Percentiles rank a stretch among this genome's conserved stretches.
These are phyloP conservation scores for Schizaphis graminum DNA, from an alignment of 2,888 invertebrate species.

Conservation along the genomic window DNA sequence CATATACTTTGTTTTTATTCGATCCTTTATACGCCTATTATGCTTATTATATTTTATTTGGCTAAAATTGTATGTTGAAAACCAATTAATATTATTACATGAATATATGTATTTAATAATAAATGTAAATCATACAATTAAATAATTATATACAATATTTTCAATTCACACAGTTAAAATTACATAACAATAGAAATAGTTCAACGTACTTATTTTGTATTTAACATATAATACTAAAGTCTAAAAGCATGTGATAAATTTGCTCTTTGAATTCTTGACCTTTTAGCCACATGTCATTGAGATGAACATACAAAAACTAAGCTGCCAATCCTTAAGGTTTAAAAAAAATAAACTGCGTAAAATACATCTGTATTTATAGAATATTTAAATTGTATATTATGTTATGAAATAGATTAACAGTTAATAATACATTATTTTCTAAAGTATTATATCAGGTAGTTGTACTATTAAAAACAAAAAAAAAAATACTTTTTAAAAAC, in stretches of 20 bases:
- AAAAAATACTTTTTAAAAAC: background rate
- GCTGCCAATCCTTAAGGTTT: constrained; percentile 33
- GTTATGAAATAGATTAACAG: background rate
- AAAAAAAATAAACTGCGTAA: constrained; percentile 29
- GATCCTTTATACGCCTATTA: too few species aligned
- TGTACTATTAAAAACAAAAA: background rate
- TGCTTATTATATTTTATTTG: too few species aligned
- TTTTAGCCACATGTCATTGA: constrained; percentile 40
- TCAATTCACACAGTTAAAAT: background rate
- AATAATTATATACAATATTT: background rate
- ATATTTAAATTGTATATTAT: background rate
- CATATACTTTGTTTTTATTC: too few species aligned
- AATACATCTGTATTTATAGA: constrained; percentile 43
- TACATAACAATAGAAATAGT: background rate
- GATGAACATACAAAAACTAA: background rate
- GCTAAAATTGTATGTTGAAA: too few species aligned
- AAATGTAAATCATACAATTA: too few species aligned
- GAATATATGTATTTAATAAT: too few species aligned
- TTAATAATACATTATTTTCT: background rate
- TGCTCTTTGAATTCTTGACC: constrained; percentile 50
- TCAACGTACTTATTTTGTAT: background rate
- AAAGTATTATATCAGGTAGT: background rate
- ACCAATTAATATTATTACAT: too few species aligned
- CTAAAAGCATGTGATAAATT: background rate
- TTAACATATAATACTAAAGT: background rate